Evolutionary conservation across 2,797 vertebrate genomes (phyloP).

Genomic region (Schizopygopsis pylzovi): DNA sequence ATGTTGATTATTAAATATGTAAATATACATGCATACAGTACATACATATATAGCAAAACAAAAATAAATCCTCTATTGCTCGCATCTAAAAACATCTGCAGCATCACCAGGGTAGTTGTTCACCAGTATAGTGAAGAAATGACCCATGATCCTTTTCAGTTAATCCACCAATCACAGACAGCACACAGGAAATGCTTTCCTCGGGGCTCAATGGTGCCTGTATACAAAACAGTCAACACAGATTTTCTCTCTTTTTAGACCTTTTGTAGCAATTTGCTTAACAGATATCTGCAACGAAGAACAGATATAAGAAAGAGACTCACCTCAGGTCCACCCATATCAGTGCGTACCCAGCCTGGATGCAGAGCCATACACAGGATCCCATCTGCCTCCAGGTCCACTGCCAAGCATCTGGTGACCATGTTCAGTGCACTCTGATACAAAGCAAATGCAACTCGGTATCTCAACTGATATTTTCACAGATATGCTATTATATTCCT

Average conservation of each 20-base stretch:
- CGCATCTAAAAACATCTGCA: neutral
- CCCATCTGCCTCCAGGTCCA: conserved; percentile 77
- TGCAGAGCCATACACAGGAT: conserved; percentile 81
- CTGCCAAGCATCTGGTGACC: conserved; percentile 79
- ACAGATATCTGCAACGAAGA: neutral
- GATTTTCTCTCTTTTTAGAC: neutral
- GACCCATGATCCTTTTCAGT: conserved; percentile 79
- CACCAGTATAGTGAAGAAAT: conserved; percentile 79
- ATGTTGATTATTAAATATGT: neutral
- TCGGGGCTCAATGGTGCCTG: conserved; percentile 78
- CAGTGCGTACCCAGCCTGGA: conserved; percentile 83
- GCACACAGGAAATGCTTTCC: conserved; percentile 74
- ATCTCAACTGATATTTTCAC: neutral
- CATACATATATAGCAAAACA: neutral
- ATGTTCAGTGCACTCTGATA: conserved; percentile 81
- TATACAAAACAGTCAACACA: conserved; percentile 15
- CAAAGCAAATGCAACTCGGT: neutral
- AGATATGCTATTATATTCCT: neutral
- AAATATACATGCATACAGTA: neutral
- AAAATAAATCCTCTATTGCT: neutral
- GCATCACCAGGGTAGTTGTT: conserved; percentile 77
- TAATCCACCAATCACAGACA: conserved; percentile 78
- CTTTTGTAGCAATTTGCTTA: neutral
- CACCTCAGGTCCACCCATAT: conserved; percentile 82
- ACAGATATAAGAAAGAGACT: conserved; percentile 24